Base-by-base conservation (phyloP, 2,888 invertebrate genomes). In the Orgyia antiqua region DNA sequence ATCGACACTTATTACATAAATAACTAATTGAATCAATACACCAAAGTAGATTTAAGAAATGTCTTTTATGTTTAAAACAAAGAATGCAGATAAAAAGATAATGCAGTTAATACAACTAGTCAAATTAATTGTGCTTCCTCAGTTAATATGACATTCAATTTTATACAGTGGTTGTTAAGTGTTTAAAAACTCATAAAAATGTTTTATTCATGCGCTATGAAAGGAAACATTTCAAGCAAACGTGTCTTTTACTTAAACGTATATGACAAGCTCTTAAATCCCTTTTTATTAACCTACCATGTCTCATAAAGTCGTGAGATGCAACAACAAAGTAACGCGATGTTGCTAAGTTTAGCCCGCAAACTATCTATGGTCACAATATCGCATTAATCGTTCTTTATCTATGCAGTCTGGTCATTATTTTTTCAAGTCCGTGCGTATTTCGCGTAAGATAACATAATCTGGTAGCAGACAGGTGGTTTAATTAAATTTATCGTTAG, bases 401-500 rank as follows among this genome's bases (percentile, higher is more conserved):
- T 60, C 63, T 40, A 45, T 35, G 42, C 44, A 49, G 54, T 47
- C 45, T 40, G 45, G 41, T 60, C 42, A 42, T 52, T 37, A 51
- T 50, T 50, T 51, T 50, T 27, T 26, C 27, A 33, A 42, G 38
- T 35, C 43, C 38, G 10, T 5, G 47, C 56, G 59, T 65, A 64
- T 66, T 64, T 67, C 45, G 58, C 59, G 32, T 46, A 34, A 62
- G 68, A 73, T 72, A 73, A 66, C 62, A 58, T 64, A 67, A 70
- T 71, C 72, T 49, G 40, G 50, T 47, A 47, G 43, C 35, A 41
- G 56, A 58, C 69, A 65, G 61, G 68, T 67, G 59, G 66, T 66
- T 70, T 76, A 74, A 77, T 75, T 77, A 73, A 72, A 75, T 72
- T 75, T 75, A 75, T 70, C 68, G 62, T 42, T 39, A 19, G 47